These are phyloP conservation scores for Hydrozoanthus gracilis DNA, from an alignment of 92 coral and sea anemone species.

Conservation along the genomic window DNA sequence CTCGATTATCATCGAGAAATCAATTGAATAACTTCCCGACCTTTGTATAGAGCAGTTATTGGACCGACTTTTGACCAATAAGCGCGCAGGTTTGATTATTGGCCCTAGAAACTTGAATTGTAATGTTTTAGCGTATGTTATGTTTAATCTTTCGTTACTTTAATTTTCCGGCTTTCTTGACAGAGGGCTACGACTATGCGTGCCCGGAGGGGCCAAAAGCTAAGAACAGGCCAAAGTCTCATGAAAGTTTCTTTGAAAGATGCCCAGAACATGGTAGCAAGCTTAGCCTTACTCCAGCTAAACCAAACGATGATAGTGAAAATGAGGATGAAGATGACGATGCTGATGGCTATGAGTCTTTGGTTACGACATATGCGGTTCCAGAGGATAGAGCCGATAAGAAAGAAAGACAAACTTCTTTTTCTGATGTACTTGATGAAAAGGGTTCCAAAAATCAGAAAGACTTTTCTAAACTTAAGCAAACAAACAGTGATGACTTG, in stretches of 20 bases:
- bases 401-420: neutral
- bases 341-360: neutral
- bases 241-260: neutral
- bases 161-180: neutral
- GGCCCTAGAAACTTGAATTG: neutral
- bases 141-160: neutral
- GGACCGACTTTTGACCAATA: too few relatives aligned
- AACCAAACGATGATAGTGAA: neutral
- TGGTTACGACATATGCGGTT: neutral
- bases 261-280: slow-evolving; percentile 22
- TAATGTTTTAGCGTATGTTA: neutral
- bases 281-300: neutral
- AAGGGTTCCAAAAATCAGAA: neutral
- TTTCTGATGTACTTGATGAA: neutral
- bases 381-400: neutral
- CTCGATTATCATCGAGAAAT: too few relatives aligned
- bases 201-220: slow-evolving; percentile 17
- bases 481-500: neutral
- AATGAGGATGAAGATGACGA: neutral
- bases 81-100: too few relatives aligned
- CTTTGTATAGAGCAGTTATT: too few relatives aligned
- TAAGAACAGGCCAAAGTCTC: neutral
- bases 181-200: slow-evolving; percentile 34
- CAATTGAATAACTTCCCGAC: too few relatives aligned
- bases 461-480: neutral